These are phyloP conservation scores for Coilia nasus DNA, from an alignment of 2,797 vertebrate genomes.

Conservation along the genomic window DNA sequence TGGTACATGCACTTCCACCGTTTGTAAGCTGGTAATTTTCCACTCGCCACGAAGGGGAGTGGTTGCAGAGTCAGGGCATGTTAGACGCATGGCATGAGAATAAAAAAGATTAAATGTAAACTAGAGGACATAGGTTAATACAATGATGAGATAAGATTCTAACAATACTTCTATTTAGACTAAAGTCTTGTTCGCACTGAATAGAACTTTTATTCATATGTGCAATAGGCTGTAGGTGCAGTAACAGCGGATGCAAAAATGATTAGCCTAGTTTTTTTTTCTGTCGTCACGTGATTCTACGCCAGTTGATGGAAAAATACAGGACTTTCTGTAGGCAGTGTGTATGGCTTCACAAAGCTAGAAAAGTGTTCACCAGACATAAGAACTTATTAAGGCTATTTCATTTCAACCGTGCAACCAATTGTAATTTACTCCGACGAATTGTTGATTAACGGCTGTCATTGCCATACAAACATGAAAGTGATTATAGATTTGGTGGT, in stretches of 20 bases:
- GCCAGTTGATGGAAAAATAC: conserved; percentile 88
- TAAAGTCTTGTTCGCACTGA: background rate
- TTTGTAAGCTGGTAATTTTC: conserved; percentile 87
- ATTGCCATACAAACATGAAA: background rate
- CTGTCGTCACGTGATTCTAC: conserved; percentile 74
- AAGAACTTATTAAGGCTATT: background rate
- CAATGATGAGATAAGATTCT: conserved; percentile 25
- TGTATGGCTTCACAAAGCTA: conserved; percentile 50
- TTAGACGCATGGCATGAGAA: conserved; percentile 72
- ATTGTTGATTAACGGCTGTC: background rate
- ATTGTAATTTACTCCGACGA: background rate
- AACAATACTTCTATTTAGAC: background rate
- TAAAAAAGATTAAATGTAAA: conserved; percentile 64
- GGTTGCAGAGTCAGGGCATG: conserved; percentile 69
- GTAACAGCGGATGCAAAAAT: conserved; percentile 63
- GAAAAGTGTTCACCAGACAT: conserved; percentile 1
- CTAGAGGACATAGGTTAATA: conserved; percentile 41
- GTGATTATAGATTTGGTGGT: background rate
- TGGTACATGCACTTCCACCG: conserved; percentile 44
- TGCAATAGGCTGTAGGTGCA: conserved; percentile 16
- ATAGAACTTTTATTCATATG: conserved; percentile 9
- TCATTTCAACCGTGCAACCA: too few relatives aligned
- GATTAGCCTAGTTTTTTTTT: conserved; percentile 59
- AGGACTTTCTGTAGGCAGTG: conserved; percentile 73
- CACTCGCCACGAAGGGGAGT: conserved; percentile 85